A percentile compares a stretch with the other conserved stretches of the same genome.
Conservation (phyloP, 2,113 vertebrate species). For the Myocastor coypus region DNA sequence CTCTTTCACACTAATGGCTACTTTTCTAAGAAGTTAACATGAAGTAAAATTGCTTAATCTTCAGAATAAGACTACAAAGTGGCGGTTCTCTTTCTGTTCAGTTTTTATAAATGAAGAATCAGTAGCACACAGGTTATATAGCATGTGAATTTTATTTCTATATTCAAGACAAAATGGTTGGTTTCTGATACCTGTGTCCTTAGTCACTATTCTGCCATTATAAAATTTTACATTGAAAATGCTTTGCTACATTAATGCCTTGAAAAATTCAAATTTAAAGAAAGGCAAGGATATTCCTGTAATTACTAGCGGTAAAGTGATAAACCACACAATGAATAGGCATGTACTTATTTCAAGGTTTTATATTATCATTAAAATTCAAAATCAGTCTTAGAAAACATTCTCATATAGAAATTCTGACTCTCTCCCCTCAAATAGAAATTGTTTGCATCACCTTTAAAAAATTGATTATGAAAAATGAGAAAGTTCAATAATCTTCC, state of each 20-base stretch:
- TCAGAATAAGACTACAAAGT: background rate
- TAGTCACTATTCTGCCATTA: background rate
- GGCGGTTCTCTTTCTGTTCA: background rate
- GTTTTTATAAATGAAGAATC: background rate
- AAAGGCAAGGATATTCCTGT: background rate
- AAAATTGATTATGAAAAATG: background rate
- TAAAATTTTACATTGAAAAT: background rate
- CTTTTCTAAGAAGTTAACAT: background rate
- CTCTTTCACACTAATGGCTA: background rate
- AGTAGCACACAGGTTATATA: background rate
- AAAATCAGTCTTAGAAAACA: constrained; percentile 11
- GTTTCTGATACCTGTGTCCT: background rate
- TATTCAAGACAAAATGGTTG: background rate
- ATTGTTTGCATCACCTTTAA: background rate
- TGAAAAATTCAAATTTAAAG: background rate
- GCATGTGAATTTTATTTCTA: background rate
- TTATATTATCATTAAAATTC: background rate
- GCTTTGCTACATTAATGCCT: background rate
- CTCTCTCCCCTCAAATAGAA: background rate
- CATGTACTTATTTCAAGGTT: background rate
- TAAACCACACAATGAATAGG: background rate
- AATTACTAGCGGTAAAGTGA: background rate
- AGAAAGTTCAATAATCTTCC: background rate
- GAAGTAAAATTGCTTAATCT: background rate
- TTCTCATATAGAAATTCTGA: background rate